Conservation (phyloP, 2,888 invertebrate species). For the Tipula lateralis region DNA sequence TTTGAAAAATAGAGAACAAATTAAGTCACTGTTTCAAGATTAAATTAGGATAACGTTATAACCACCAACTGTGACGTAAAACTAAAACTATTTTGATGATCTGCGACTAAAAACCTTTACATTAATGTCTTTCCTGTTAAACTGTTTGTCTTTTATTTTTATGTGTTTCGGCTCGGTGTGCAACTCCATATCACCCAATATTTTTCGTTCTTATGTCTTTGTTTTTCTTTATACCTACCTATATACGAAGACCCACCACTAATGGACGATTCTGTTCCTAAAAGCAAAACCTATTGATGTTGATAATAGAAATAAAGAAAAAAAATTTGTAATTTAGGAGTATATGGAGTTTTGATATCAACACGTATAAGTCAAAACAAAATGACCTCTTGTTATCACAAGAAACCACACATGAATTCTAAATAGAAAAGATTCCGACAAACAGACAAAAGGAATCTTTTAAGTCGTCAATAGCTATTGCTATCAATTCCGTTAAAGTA, state of each 20-base stretch:
- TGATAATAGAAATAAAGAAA: not conserved
- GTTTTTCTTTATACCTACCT: not conserved
- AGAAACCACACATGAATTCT: constrained; percentile 1
- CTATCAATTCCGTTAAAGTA: constrained; percentile 19
- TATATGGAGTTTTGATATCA: not conserved
- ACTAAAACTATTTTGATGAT: not conserved
- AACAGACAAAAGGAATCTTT: constrained; percentile 5
- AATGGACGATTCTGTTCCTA: not conserved
- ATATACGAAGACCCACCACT: not conserved
- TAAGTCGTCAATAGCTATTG: constrained; percentile 11
- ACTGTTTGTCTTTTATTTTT: not conserved
- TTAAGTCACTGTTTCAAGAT: not conserved
- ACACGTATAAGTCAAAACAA: constrained; percentile 24
- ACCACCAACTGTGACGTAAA: not conserved
- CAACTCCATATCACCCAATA: not conserved
- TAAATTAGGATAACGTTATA: not conserved
- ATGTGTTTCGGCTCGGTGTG: not conserved
- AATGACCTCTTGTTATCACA: constrained; percentile 19
- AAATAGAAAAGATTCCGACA: not conserved
- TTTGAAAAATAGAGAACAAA: too few relatives aligned
- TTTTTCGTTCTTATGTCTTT: too few relatives aligned
- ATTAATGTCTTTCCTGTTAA: not conserved
- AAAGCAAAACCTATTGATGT: constrained; percentile 24
- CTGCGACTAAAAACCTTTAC: not conserved
- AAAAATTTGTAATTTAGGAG: not conserved